These are phyloP conservation scores for Drosophila infuscata DNA, from an alignment of 2,888 invertebrate species.

Conservation along the genomic window DNA sequence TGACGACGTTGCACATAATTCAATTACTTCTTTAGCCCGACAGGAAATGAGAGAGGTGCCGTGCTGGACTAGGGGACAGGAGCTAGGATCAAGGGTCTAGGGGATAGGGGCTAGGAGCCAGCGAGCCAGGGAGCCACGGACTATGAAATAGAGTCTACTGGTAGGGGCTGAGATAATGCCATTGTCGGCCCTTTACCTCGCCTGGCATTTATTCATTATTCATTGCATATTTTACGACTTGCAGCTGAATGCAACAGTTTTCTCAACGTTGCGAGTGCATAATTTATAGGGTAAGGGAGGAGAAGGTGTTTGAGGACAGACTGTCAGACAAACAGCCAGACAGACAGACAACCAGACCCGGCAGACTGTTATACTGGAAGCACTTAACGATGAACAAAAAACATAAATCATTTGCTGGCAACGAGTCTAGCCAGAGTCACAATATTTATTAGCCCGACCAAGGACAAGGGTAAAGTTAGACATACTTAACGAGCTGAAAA, in stretches of 20 bases:
- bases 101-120: background rate
- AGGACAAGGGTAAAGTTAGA: background rate
- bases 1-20: constrained; percentile 33
- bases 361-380: background rate
- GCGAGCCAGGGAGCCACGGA: too few species aligned
- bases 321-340: background rate
- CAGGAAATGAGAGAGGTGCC: background rate
- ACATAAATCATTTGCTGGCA: constrained; percentile 3
- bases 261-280: constrained; percentile 31
- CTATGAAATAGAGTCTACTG: background rate
- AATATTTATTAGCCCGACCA: background rate
- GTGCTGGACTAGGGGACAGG: background rate
- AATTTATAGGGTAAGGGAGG: constrained; percentile 11
- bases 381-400: background rate
- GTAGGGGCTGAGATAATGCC: background rate
- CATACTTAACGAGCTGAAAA: background rate
- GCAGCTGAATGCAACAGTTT: constrained; percentile 42
- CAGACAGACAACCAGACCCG: background rate
- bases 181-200: background rate
- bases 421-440: background rate
- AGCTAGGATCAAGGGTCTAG: background rate
- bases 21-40: constrained; percentile 16
- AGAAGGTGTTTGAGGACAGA: background rate
- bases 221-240: constrained; percentile 28
- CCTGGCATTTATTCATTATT: constrained; percentile 19